Evolutionary conservation across 2,888 invertebrate species (phyloP), one percentile per base, ranked within the genome.

Genomic region (Plutella xylostella): DNA sequence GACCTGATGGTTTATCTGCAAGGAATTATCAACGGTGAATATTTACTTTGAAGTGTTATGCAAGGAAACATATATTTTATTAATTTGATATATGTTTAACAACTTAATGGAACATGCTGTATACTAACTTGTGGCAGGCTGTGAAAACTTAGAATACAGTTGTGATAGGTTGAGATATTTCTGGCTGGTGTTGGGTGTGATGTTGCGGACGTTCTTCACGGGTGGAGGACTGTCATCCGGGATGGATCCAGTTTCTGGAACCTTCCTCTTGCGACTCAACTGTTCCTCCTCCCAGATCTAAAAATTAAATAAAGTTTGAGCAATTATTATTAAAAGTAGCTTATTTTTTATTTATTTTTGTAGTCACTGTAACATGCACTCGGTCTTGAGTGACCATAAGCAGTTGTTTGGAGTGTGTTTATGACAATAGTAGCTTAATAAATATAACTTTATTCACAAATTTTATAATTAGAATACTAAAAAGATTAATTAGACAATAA

Each of bases 81-180:
- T n/a, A n/a, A n/a, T n/a, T n/a, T n/a, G n/a, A n/a, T n/a, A n/a
- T n/a, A n/a, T n/a, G n/a, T n/a, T n/a, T n/a, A n/a, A n/a, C n/a
- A n/a, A n/a, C n/a, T n/a, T n/a, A n/a, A n/a, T n/a, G n/a, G n/a
- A n/a, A n/a, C n/a, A n/a, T n/a, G n/a, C n/a, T 33, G 11, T 12
- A 33, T 37, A 68, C 75, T 68, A 61, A 82, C 83, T 76, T 57
- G 76, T 63, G 17, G 74, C 63, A 33, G 78, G 75, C 54, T 85
- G 85, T 51, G 85, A 80, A 57, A 71, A 80, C 57, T 79, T 82
- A 34, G 82, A 80, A 53, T 85, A 85, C 52, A 83, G 70, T 61
- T 84, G 78, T 48, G 85, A 79, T 47, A 85, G 57, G 57, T 85
- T 84, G 30, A 82, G 67, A 58, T 84, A 82, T 55, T 83, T 85